Evolutionary conservation across 2,113 vertebrate species (phyloP).

Genomic region (Colius striatus): DNA sequence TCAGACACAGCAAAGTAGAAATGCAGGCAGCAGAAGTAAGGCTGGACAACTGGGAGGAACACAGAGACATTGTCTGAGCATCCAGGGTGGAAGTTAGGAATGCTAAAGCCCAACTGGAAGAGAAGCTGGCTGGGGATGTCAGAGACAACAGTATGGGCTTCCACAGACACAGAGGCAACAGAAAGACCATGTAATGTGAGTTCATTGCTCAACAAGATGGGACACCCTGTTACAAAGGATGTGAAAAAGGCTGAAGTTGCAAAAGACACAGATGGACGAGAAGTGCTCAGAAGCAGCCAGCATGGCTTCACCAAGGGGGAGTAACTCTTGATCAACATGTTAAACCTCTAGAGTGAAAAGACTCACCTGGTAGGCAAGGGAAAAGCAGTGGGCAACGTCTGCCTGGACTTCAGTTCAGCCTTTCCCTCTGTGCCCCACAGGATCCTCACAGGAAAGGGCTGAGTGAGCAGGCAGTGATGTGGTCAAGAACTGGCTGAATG

Average conservation of each 20-base stretch:
- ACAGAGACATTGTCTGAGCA: background rate
- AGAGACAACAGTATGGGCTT: background rate
- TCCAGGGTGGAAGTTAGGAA: background rate
- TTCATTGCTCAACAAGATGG: background rate
- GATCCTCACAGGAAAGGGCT: background rate
- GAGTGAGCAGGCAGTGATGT: background rate
- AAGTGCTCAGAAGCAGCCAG: background rate
- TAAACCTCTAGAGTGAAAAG: background rate
- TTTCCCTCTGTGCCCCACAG: background rate
- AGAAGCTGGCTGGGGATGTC: background rate
- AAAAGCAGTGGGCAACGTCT: background rate
- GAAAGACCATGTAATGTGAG: background rate
- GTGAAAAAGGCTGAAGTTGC: background rate
- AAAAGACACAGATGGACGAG: background rate
- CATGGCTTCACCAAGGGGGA: background rate
- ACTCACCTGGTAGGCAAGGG: background rate
- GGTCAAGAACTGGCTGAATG: background rate
- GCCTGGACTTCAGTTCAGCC: background rate
- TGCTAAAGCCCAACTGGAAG: background rate
- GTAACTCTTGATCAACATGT: background rate
- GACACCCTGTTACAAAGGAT: background rate
- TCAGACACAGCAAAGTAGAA: background rate
- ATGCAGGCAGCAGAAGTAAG: background rate
- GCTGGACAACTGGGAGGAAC: background rate
- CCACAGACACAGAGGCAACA: accelerated